These are phyloP conservation scores for Nansenia antarctica DNA, from an alignment of 2,113 vertebrate species.

Conservation along the genomic window DNA sequence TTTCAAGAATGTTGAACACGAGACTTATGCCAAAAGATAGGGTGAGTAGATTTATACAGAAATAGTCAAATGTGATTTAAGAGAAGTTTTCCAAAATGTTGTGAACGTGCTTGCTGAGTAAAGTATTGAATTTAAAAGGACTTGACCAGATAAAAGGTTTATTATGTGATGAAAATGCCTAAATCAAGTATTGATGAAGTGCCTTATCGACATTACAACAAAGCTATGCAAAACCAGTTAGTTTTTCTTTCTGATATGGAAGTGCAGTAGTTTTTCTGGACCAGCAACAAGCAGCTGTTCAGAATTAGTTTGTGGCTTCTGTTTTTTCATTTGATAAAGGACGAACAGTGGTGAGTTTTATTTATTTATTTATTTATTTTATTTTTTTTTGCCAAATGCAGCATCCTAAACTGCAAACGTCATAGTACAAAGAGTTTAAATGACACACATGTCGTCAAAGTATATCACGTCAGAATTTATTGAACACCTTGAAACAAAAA, in stretches of 20 bases:
- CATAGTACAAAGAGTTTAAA: conserved; percentile 61
- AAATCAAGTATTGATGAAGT: conserved; percentile 77
- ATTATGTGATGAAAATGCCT: conserved; percentile 70
- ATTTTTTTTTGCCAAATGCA: conserved; percentile 62
- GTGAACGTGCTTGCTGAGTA: conserved; percentile 62
- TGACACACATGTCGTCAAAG: conserved; percentile 32
- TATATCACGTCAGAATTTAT: conserved; percentile 53
- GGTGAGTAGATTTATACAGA: conserved; percentile 50
- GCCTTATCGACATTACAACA: conserved; percentile 95
- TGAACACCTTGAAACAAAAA: conserved; percentile 63
- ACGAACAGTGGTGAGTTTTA: conserved; percentile 51
- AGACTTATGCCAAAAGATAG: conserved; percentile 76
- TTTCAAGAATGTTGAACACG: conserved; percentile 71
- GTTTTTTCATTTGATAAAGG: conserved; percentile 55
- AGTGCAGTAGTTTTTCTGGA: conserved; percentile 65
- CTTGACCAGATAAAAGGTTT: conserved; percentile 47
- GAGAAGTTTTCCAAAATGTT: conserved; percentile 54
- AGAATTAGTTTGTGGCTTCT: conserved; percentile 66
- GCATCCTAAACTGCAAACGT: conserved; percentile 61
- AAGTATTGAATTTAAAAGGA: conserved; percentile 55
- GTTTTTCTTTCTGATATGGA: conserved; percentile 75
- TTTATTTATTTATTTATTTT: conserved; percentile 22
- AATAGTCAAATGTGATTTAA: conserved; percentile 57
- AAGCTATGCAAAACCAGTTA: conserved; percentile 92
- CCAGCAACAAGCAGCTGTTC: conserved; percentile 57